Base-by-base conservation (phyloP, 1,140 invertebrate species). In the Monomorium pharaonis region DNA sequence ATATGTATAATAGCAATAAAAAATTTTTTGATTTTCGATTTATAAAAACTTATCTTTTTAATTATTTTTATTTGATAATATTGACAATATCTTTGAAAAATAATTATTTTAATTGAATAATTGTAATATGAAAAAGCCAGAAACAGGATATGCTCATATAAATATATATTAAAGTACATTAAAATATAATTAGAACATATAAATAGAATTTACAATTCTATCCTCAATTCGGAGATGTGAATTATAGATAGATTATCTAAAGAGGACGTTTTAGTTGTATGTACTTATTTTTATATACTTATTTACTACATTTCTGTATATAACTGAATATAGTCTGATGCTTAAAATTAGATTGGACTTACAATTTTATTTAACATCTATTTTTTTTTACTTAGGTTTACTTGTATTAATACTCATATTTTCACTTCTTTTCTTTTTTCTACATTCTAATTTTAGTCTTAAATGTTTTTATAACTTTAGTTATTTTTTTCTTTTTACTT, bases 331-430 rank as follows among this genome's bases (percentile, higher is more conserved):
- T 3, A 60, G 16, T 65, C n/a, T 65, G n/a, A 42, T 12, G n/a
- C 62, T 42, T 65, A 65, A 65, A 65, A 65, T 65, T 65, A n/a
- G 33, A 65, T 4, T 62, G 16, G 18, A n/a, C 18, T 37, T 63
- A 12, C 10, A 65, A 65, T 65, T 65, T 21, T 30, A 30, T 30
- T 3, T 12, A 18, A n/a, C 18, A 63, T 63, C 1, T 65, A 65
- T 42, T 1, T 3, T 42, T 37, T 2, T 6, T 4, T n/a, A 9
- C n/a, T 63, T 0, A 30, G 30, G 5, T 60, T 24, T 1, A 24
- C 2, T 60, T 37, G 37, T n/a, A 63, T 63, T 37, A 18, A 37
- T n/a, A 10, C 33, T 33, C 0, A 7, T 24, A 37, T 37, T 37
- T 7, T 37, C 37, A 37, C 37, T 24, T 56, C 54, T 56, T 56